These are phyloP conservation scores for Zhuqinia jingwanae DNA, from an alignment of 2,888 invertebrate species.

Conservation along the genomic window DNA sequence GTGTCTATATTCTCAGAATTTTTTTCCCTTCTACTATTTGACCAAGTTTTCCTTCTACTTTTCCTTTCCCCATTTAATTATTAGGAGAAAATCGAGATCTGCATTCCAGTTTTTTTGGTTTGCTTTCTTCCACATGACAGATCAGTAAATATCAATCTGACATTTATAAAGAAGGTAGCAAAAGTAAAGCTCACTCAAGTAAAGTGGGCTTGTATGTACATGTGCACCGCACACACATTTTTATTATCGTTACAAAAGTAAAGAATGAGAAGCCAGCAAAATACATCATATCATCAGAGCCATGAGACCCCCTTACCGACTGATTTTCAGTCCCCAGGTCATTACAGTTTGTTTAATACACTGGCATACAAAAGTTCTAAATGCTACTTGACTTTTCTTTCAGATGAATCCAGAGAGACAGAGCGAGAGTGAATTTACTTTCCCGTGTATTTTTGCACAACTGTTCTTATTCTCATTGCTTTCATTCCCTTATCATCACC, in stretches of 20 bases:
- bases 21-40: no score
- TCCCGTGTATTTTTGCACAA: slow-evolving; percentile 3
- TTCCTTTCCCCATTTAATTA: not conserved
- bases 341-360: not conserved
- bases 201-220: no score
- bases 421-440: not conserved
- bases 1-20: no score
- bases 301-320: not conserved
- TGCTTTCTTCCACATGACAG: not conserved
- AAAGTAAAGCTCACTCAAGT: not conserved
- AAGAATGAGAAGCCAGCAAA: not conserved
- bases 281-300: slow-evolving; percentile 21
- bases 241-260: not conserved
- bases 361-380: not conserved
- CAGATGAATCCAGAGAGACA: not conserved
- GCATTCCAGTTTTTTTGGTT: not conserved
- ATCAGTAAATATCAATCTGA: slow-evolving; percentile 15
- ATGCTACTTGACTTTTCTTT: not conserved
- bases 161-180: slow-evolving; percentile 16
- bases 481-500: not conserved
- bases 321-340: not conserved
- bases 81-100: slow-evolving; percentile 26
- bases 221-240: no score
- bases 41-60: not conserved
- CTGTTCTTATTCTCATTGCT: not conserved